Percentiles rank a stretch among this genome's conserved stretches.
Evolutionary conservation across 1,140 invertebrate genomes (phyloP).

Genomic region (Leptopilina clavipes): DNA sequence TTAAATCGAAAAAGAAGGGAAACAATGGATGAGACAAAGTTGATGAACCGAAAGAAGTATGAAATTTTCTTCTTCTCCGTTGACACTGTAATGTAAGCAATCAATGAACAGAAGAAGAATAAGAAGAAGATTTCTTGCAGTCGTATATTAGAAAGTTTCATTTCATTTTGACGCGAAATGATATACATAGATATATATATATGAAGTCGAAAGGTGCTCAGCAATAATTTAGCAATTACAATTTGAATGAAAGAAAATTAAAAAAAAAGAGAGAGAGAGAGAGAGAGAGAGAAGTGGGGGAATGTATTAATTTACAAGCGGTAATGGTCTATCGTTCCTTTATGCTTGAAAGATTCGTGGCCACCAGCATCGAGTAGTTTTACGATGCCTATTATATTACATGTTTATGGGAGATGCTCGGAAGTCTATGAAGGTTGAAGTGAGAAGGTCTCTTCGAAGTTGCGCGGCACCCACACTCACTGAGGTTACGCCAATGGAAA

Average conservation of each 20-base stretch:
- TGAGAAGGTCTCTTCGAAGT: constrained; percentile 40
- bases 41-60: not conserved
- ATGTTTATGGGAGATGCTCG: constrained; percentile 31
- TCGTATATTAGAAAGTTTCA: constrained; percentile 21
- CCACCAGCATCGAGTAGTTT: constrained; percentile 32
- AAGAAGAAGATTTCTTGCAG: constrained; percentile 17
- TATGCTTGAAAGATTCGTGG: constrained; percentile 20
- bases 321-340: constrained; percentile 17
- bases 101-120: constrained; percentile 5
- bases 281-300: not conserved
- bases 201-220: not conserved
- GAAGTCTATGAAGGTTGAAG: constrained; percentile 57
- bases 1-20: not conserved
- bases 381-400: constrained; percentile 32
- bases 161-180: constrained; percentile 4
- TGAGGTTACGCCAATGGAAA: constrained; percentile 53
- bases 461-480: constrained; percentile 52
- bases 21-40: not conserved
- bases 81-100: constrained; percentile 30
- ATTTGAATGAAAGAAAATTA: constrained; percentile 25
- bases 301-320: constrained; percentile 27
- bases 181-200: too few species aligned
- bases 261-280: not conserved
- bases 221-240: constrained; percentile 33
- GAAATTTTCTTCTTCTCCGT: not conserved